Base-by-base conservation (phyloP, 2,797 vertebrate species). In the Botia kubotai region DNA sequence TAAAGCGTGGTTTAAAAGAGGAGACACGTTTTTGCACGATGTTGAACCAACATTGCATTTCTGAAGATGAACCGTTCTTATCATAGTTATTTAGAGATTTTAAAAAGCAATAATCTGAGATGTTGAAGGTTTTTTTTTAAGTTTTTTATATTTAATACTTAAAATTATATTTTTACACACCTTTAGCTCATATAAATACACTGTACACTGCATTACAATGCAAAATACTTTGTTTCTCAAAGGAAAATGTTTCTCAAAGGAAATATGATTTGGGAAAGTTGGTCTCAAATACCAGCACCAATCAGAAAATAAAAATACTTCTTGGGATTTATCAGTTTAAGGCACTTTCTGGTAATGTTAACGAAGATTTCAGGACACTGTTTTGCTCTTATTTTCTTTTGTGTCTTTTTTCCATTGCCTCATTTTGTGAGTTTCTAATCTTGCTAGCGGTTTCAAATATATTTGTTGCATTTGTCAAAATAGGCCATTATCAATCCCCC, bases 311-410 rank as follows among this genome's bases (percentile, higher is more conserved):
- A 84, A 57, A 72, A 17, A 71, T 76, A 71, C 70, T 84, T 76
- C 80, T 70, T 55, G 76, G 82, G 84, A 77, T 87, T 89, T 33
- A 33, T 33, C 33, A 33, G 33, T 33, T 33, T 93, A 97, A 97
- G 96, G 96, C 96, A 97, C 96, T 96, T 95, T 62, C 84, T 79
- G 88, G 84, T 88, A 87, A 85, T 33, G 74, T 75, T 69, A 57
- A 66, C 58, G 6, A 68, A 77, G 39, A 67, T 80, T 62, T 84
- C 68, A 19, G 19, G 14, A 55, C 57, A 29, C 10, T 7, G 50
- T 55, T 39, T 80, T 57, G 23, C 23, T 77, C 5, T 66, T 26
- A 26, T 46, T 72, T 48, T 69, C 13, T 71, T 7, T 8, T 53
- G 23, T 46, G 39, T 60, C 58, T 63, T 66, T 33, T 57, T 33